These are phyloP conservation scores for Okapia johnstoni DNA, from an alignment of 2,113 vertebrate species.

Conservation along the genomic window DNA sequence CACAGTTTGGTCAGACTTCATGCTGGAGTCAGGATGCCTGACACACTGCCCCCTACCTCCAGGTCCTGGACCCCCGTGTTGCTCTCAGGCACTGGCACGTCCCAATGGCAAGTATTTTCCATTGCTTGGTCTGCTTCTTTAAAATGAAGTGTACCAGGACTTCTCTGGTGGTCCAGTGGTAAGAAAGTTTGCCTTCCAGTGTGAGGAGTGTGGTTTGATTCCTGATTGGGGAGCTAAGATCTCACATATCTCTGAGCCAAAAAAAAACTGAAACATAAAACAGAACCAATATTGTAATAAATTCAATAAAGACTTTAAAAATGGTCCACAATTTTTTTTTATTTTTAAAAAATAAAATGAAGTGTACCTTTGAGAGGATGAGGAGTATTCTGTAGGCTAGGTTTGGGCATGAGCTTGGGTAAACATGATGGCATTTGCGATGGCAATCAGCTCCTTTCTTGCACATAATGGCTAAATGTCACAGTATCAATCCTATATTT, in stretches of 20 bases:
- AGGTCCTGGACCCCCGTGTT: neutral
- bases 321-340: neutral
- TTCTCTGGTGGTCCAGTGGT: neutral
- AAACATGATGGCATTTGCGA: neutral
- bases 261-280: neutral
- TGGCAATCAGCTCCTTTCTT: neutral
- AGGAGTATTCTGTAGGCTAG: neutral
- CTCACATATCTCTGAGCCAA: neutral
- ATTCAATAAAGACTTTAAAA: neutral
- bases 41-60: no score
- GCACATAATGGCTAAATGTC: neutral
- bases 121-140: neutral
- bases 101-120: neutral
- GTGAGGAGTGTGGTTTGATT: neutral
- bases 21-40: neutral
- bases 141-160: neutral
- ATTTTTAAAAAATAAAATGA: neutral
- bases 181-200: neutral
- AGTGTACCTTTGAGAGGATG: neutral
- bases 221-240: neutral
- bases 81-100: neutral
- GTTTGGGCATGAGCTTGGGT: neutral
- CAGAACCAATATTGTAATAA: neutral
- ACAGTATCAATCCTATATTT: neutral
- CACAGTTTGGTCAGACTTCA: neutral